Conservation (phyloP, 2,113 vertebrate genomes). For the Rhinopomastus cyanomelas region DNA sequence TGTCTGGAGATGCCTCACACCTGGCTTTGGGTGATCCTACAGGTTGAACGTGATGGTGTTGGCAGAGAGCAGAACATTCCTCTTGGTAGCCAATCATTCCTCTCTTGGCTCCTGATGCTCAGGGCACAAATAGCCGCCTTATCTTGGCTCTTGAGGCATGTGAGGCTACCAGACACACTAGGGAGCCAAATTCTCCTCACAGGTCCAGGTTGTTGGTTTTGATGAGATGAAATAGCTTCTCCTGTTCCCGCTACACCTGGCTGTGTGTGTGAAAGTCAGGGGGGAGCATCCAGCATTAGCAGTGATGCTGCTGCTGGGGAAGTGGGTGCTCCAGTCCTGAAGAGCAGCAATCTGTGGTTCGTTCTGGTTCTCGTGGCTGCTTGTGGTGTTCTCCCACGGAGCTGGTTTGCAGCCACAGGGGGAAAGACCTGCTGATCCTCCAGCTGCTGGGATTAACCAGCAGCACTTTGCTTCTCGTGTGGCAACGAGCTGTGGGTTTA, state of each 20-base stretch:
- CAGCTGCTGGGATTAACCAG: background rate
- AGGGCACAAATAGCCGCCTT: background rate
- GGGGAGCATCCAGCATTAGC: background rate
- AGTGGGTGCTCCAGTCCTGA: background rate
- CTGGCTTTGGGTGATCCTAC: background rate
- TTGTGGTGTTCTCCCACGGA: background rate
- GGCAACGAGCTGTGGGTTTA: background rate
- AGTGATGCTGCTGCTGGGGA: background rate
- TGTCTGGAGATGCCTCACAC: background rate
- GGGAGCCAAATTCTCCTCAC: background rate
- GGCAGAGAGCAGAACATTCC: background rate
- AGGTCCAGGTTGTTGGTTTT: background rate
- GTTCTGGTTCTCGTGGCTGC: background rate
- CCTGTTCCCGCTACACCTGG: background rate
- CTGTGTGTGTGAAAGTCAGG: accelerated
- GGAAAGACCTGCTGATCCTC: background rate
- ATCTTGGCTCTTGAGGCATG: background rate
- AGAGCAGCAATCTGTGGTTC: background rate
- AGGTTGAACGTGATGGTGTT: accelerated
- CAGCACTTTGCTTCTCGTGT: accelerated
- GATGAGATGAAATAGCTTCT: background rate
- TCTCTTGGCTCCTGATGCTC: background rate
- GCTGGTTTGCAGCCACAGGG: accelerated
- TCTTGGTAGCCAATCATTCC: background rate
- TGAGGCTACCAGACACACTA: background rate